Percentiles rank a stretch among this genome's conserved stretches.
Conservation (phyloP, 1,140 invertebrate genomes). For the Galleria mellonella region DNA sequence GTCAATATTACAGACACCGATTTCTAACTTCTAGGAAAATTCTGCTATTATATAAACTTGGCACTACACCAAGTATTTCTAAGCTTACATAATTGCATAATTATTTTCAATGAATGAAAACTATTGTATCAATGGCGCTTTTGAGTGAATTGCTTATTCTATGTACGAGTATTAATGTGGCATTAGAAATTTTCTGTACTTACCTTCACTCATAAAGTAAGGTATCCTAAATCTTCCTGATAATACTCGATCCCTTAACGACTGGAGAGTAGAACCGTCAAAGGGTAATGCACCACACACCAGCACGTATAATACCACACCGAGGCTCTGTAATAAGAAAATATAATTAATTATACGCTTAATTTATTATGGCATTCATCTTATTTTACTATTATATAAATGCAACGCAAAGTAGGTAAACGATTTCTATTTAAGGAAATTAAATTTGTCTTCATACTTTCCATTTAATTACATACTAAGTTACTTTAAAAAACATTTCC, state of each 20-base stretch:
- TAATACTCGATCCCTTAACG: constrained; percentile 86
- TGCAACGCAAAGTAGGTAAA: too few relatives aligned
- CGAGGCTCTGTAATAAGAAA: constrained; percentile 82
- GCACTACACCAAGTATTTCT: constrained; percentile 1
- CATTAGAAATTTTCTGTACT: constrained; percentile 24
- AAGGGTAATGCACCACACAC: constrained; percentile 94
- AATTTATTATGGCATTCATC: too few relatives aligned
- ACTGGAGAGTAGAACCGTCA: constrained; percentile 90
- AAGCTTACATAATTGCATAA: background rate
- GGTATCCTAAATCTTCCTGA: constrained; percentile 93
- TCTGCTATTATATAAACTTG: background rate
- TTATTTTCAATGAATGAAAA: constrained; percentile 5
- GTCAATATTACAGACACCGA: too few relatives aligned
- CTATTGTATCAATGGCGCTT: background rate
- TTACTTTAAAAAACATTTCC: too few relatives aligned
- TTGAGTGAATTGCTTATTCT: too few relatives aligned
- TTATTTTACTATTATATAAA: too few relatives aligned
- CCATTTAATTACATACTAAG: too few relatives aligned
- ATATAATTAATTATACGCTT: background rate
- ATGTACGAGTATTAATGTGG: background rate
- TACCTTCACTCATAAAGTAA: constrained; percentile 94
- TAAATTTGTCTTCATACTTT: too few relatives aligned
- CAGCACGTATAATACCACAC: constrained; percentile 94
- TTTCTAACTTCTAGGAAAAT: too few relatives aligned
- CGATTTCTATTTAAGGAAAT: too few relatives aligned